These are phyloP conservation scores for Zaprionus ornatus DNA, from an alignment of 1,140 invertebrate species.

Conservation along the genomic window DNA sequence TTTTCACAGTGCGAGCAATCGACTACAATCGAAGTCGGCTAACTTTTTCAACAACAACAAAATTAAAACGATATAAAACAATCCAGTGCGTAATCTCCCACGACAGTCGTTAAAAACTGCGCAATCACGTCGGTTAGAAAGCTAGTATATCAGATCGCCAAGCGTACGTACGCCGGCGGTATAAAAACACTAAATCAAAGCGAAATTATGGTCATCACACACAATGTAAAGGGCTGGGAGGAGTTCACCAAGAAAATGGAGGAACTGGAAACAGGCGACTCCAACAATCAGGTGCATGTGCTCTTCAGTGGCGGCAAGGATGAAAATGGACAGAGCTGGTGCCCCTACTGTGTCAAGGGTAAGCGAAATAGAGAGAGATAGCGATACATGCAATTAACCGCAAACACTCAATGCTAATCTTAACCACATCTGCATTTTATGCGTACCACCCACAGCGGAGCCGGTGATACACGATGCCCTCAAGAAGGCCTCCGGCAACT, in stretches of 20 bases:
- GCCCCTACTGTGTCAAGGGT: constrained; percentile 90
- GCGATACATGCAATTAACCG: constrained; percentile 7
- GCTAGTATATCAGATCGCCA: constrained; percentile 36
- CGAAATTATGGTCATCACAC: constrained; percentile 85
- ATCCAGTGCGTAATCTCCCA: constrained; percentile 24
- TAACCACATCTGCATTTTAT: not conserved
- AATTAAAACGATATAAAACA: constrained; percentile 36
- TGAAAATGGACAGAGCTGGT: constrained; percentile 88
- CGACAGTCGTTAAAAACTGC: constrained; percentile 48
- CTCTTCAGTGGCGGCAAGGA: constrained; percentile 88
- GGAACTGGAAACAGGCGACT: constrained; percentile 81
- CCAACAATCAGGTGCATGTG: constrained; percentile 85
- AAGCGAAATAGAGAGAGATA: constrained; percentile 27
- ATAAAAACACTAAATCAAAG: constrained; percentile 32
- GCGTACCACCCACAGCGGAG: constrained; percentile 84
- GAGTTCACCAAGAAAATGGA: constrained; percentile 86
- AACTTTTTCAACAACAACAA: constrained; percentile 35
- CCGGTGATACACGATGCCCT: constrained; percentile 87
- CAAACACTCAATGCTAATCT: constrained; percentile 22
- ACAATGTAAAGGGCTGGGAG: constrained; percentile 86
- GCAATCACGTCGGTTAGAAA: constrained; percentile 61
- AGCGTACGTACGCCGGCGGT: constrained; percentile 47
- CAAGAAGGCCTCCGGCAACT: constrained; percentile 85
- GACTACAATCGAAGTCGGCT: constrained; percentile 16
- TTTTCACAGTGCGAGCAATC: constrained; percentile 3